phyloP scores from a whole-genome alignment of 1,140 invertebrate genomes.

The Venustaconcha ellipsiformis region DNA sequence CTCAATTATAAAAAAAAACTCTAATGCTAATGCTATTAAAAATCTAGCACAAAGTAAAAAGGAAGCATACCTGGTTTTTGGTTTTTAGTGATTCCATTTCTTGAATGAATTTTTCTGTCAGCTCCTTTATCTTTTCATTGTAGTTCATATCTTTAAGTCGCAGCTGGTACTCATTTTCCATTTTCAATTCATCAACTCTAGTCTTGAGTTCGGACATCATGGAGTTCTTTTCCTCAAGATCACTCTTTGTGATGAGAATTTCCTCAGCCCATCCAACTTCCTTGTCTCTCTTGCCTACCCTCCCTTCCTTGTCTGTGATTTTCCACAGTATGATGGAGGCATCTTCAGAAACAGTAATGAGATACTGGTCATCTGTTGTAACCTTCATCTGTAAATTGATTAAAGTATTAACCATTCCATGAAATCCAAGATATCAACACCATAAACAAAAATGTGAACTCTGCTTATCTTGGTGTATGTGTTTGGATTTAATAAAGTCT shows the following conservation, averaged over 20 bases:
- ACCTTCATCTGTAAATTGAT: constrained; percentile 65
- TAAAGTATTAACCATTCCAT: background rate
- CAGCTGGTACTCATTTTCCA: constrained; percentile 73
- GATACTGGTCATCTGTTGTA: constrained; percentile 82
- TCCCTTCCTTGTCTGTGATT: constrained; percentile 81
- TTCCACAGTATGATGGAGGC: constrained; percentile 88
- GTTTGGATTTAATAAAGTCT: too few relatives aligned
- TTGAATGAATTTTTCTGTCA: constrained; percentile 70
- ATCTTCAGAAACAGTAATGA: constrained; percentile 81
- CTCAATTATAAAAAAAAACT: too few relatives aligned
- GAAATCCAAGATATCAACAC: too few relatives aligned
- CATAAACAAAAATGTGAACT: too few relatives aligned
- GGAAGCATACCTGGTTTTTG: constrained; percentile 66
- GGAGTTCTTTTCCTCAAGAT: constrained; percentile 75
- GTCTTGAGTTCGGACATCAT: constrained; percentile 70
- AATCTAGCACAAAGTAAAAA: background rate
- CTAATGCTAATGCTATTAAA: too few relatives aligned
- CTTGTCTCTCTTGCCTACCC: constrained; percentile 78
- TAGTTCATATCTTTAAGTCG: constrained; percentile 72
- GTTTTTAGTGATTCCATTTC: constrained; percentile 71
- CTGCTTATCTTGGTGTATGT: too few relatives aligned
- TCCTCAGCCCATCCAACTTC: constrained; percentile 83
- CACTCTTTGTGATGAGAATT: constrained; percentile 72
- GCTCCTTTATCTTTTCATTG: constrained; percentile 71
- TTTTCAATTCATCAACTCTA: constrained; percentile 70